Evolutionary conservation across 1,140 invertebrate genomes (phyloP).

Genomic region (Dufourea novaeangliae): DNA sequence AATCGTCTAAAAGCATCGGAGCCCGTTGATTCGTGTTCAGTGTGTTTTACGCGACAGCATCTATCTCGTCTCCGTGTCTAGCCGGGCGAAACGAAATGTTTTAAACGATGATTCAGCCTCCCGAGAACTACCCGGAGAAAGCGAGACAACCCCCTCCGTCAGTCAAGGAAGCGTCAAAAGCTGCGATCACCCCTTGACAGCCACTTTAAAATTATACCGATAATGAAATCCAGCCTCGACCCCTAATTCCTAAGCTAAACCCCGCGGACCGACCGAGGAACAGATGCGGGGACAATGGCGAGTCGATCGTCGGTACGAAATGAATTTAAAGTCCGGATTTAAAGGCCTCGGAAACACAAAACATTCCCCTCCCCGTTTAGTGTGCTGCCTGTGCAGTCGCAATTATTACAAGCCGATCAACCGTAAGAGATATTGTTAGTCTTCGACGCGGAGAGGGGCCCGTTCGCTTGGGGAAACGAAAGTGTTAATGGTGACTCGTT

Average conservation of each 20-base stretch:
- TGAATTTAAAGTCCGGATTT: slow-evolving; percentile 79
- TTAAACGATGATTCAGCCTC: slow-evolving; percentile 71
- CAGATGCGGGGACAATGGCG: slow-evolving; percentile 78
- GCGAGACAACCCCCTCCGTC: slow-evolving; percentile 58
- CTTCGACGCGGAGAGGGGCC: slow-evolving; percentile 32
- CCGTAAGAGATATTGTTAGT: slow-evolving; percentile 78
- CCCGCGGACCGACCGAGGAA: slow-evolving; percentile 71
- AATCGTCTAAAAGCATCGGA: slow-evolving; percentile 47
- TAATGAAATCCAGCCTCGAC: slow-evolving; percentile 78
- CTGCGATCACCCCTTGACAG: slow-evolving; percentile 73
- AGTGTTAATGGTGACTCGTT: slow-evolving; percentile 57
- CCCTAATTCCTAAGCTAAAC: slow-evolving; percentile 74
- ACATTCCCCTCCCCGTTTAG: slow-evolving; percentile 54
- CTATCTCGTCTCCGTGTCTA: slow-evolving; percentile 25
- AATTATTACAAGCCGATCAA: slow-evolving; percentile 78
- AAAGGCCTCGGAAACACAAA: slow-evolving; percentile 64
- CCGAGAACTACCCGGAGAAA: slow-evolving; percentile 45
- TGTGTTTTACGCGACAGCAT: slow-evolving; percentile 42
- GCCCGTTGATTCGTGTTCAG: slow-evolving; percentile 33
- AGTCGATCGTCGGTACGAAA: slow-evolving; percentile 74
- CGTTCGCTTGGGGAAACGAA: slow-evolving; percentile 29
- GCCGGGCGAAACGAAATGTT: slow-evolving; percentile 53
- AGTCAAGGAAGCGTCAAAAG: slow-evolving; percentile 74
- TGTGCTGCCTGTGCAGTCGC: slow-evolving; percentile 62
- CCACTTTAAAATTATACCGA: slow-evolving; percentile 80